A percentile compares a stretch with the other conserved stretches of the same genome.
These are phyloP conservation scores for Drosophila setosimentum DNA, from an alignment of 2,888 invertebrate species.

Conservation along the genomic window DNA sequence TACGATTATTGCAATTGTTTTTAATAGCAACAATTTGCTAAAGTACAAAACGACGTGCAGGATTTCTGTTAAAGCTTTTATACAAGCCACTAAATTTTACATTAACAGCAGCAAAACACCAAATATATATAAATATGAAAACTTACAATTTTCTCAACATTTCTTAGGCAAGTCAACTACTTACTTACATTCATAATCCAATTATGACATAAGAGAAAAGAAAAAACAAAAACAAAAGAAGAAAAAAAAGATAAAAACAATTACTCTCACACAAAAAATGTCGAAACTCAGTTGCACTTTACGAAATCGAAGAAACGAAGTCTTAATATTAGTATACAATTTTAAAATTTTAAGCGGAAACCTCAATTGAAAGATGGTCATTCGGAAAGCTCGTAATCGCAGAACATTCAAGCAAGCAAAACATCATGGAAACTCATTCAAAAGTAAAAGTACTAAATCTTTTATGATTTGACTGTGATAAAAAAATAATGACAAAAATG, in stretches of 20 bases:
- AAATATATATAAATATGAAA: slow-evolving; percentile 18
- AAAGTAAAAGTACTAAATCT: slow-evolving; percentile 84
- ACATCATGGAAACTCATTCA: slow-evolving; percentile 80
- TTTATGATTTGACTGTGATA: slow-evolving; percentile 86
- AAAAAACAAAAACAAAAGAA: not conserved
- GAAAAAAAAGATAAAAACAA: slow-evolving; percentile 2
- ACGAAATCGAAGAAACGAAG: slow-evolving; percentile 41
- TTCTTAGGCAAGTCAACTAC: slow-evolving; percentile 51
- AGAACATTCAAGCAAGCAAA: slow-evolving; percentile 64
- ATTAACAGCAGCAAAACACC: slow-evolving; percentile 21
- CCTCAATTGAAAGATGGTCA: slow-evolving; percentile 50
- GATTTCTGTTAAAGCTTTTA: slow-evolving; percentile 55
- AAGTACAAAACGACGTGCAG: slow-evolving; percentile 38
- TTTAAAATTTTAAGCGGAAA: slow-evolving; percentile 57
- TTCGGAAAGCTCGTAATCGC: slow-evolving; percentile 51
- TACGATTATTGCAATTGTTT: slow-evolving; percentile 32
- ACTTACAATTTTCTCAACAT: slow-evolving; percentile 38
- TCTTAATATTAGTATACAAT: slow-evolving; percentile 53
- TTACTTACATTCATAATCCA: slow-evolving; percentile 35
- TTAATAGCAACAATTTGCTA: slow-evolving; percentile 27
- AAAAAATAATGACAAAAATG: slow-evolving; percentile 81
- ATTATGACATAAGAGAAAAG: slow-evolving; percentile 16
- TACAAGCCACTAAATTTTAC: slow-evolving; percentile 48
- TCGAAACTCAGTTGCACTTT: slow-evolving; percentile 47
- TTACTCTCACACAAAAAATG: slow-evolving; percentile 22